These are phyloP conservation scores for Phrynosoma blainvillii DNA, from an alignment of 2,113 vertebrate species.

Conservation along the genomic window DNA sequence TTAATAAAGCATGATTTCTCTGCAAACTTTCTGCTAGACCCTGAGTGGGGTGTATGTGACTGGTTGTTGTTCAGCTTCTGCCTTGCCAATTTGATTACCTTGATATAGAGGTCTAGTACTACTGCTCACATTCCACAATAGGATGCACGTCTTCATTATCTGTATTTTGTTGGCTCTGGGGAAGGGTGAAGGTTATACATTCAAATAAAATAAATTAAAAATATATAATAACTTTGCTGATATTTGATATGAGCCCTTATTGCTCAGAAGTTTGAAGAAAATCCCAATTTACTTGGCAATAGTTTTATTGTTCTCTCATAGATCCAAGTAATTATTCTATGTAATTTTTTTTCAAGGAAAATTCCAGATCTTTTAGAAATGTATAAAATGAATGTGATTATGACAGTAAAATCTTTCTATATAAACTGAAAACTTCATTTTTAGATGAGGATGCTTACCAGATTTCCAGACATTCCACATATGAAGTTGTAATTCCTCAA, in stretches of 20 bases:
- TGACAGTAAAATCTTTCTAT: background rate
- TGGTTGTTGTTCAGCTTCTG: too few relatives aligned
- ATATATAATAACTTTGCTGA: too few relatives aligned
- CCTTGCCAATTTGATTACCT: too few relatives aligned
- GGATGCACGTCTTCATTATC: too few relatives aligned
- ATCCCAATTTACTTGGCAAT: background rate
- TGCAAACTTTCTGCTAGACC: too few relatives aligned
- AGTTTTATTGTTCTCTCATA: background rate
- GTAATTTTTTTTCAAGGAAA: background rate
- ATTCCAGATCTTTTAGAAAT: background rate
- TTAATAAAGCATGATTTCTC: too few relatives aligned
- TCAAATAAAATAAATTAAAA: too few relatives aligned
- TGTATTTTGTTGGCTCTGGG: too few relatives aligned
- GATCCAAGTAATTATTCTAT: background rate
- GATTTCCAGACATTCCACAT: conserved; percentile 38
- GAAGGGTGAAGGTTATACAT: too few relatives aligned
- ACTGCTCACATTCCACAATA: too few relatives aligned
- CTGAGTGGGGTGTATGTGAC: too few relatives aligned
- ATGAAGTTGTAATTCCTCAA: conserved; percentile 61
- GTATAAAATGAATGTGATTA: background rate
- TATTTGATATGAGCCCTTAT: background rate
- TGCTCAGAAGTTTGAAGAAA: background rate
- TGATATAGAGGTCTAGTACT: too few relatives aligned
- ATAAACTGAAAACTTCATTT: conserved; percentile 14
- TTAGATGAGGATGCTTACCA: conserved; percentile 52